phyloP scores from a whole-genome alignment of 2,113 vertebrate genomes.

The Rynchops niger region DNA sequence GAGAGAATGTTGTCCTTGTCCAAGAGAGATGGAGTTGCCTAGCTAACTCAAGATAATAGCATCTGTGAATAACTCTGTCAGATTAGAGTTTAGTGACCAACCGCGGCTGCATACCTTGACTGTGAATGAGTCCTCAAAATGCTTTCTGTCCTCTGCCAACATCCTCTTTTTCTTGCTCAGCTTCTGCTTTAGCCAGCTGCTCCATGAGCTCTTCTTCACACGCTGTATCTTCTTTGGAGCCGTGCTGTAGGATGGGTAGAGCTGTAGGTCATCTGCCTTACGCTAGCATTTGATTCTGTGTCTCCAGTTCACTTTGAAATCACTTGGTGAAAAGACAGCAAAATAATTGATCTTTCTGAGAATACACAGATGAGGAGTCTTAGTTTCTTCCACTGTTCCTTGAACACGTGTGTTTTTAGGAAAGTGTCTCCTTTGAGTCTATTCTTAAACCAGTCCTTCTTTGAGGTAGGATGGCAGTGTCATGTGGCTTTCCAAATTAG shows the following conservation, averaged over 20 bases:
- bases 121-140: conserved; percentile 12
- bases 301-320: not conserved
- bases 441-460: not conserved
- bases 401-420: not conserved
- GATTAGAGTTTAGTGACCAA: not conserved
- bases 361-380: not conserved
- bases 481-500: not conserved
- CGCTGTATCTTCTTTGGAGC: not conserved
- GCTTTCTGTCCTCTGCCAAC: conserved; percentile 21
- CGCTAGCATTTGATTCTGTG: not conserved
- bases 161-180: conserved; percentile 30
- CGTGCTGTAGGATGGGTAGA: conserved; percentile 37
- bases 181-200: conserved; percentile 50
- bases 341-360: conserved; percentile 21
- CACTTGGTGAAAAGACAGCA: not conserved
- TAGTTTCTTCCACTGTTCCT: conserved; percentile 7
- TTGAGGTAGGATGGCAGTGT: not conserved
- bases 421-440: not conserved
- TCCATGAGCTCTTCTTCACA: conserved; percentile 26
- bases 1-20: not conserved
- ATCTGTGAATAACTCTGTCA: not conserved
- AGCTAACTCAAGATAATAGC: not conserved
- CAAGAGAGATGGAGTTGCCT: not conserved
- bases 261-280: conserved; percentile 36
- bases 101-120: not conserved